Conservation (phyloP, 2,888 invertebrate species). For the Brenthis daphne region DNA sequence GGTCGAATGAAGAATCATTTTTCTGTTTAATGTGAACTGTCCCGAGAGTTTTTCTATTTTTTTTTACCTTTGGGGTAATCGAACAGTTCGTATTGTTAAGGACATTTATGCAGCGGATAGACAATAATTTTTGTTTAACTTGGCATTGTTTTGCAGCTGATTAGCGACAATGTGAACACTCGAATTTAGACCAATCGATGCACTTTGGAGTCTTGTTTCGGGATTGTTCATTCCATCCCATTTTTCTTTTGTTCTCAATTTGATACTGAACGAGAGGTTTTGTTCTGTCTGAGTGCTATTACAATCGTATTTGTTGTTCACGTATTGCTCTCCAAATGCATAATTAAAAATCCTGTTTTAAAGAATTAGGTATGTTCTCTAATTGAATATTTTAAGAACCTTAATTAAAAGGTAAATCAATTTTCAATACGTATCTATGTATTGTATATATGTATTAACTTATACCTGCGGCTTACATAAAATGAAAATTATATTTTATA, state of each 20-base stretch:
- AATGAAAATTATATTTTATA: too few relatives aligned
- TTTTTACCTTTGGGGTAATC: constrained; percentile 22
- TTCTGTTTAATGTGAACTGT: constrained; percentile 19
- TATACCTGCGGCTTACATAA: too few relatives aligned
- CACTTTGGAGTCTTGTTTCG: constrained; percentile 54
- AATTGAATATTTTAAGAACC: constrained; percentile 32
- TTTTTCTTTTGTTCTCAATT: constrained; percentile 51
- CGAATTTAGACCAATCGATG: constrained; percentile 52
- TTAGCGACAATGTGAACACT: constrained; percentile 50
- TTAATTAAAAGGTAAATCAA: not conserved
- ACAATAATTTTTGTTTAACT: constrained; percentile 25
- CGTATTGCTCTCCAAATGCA: constrained; percentile 43
- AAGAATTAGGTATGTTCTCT: constrained; percentile 40
- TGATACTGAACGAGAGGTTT: constrained; percentile 48
- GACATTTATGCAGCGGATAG: constrained; percentile 21
- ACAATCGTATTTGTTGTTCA: constrained; percentile 46
- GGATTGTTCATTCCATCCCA: constrained; percentile 50
- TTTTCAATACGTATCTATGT: too few relatives aligned
- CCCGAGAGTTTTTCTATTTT: constrained; percentile 16
- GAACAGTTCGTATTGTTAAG: constrained; percentile 20
- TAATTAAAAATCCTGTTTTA: constrained; percentile 43
- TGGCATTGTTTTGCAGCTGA: constrained; percentile 43
- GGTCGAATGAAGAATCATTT: constrained; percentile 21
- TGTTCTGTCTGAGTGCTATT: constrained; percentile 52
- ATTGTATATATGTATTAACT: too few relatives aligned